phyloP scores from a whole-genome alignment of 2,797 vertebrate species.

The Garrulus glandarius region DNA sequence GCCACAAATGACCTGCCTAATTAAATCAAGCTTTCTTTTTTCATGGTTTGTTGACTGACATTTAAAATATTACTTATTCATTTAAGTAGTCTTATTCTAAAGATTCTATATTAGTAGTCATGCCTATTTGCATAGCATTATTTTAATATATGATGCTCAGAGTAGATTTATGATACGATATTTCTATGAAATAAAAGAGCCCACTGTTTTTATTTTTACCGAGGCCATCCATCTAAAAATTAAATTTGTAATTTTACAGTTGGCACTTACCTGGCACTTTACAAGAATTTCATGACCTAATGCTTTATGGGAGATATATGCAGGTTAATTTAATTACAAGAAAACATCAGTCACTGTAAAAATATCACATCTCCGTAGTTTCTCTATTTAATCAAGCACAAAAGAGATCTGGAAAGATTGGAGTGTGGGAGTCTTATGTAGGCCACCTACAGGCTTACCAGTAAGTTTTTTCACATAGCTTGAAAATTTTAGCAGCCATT shows the following conservation, averaged over 20 bases:
- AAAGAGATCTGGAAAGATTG: not conserved
- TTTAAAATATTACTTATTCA: conserved; percentile 36
- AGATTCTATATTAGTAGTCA: not conserved
- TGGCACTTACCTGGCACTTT: not conserved
- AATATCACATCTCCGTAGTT: not conserved
- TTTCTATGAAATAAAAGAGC: conserved; percentile 3
- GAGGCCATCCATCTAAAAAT: not conserved
- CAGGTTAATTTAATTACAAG: conserved; percentile 11
- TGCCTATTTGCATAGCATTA: conserved; percentile 46
- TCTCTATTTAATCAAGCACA: not conserved
- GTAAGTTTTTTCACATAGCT: not conserved
- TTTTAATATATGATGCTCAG: conserved; percentile 32
- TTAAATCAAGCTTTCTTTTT: conserved; percentile 54
- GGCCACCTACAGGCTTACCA: not conserved
- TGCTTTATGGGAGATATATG: not conserved
- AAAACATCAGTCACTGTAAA: not conserved
- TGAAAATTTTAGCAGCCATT: not conserved
- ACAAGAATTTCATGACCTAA: not conserved
- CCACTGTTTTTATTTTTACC: not conserved
- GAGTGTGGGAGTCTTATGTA: not conserved
- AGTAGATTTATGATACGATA: not conserved
- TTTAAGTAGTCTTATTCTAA: conserved; percentile 36
- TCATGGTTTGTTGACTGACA: conserved; percentile 20
- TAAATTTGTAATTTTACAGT: not conserved
- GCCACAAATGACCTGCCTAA: conserved; percentile 37